phyloP scores from a whole-genome alignment of 2,797 vertebrate species.

The Australoheros facetus region DNA sequence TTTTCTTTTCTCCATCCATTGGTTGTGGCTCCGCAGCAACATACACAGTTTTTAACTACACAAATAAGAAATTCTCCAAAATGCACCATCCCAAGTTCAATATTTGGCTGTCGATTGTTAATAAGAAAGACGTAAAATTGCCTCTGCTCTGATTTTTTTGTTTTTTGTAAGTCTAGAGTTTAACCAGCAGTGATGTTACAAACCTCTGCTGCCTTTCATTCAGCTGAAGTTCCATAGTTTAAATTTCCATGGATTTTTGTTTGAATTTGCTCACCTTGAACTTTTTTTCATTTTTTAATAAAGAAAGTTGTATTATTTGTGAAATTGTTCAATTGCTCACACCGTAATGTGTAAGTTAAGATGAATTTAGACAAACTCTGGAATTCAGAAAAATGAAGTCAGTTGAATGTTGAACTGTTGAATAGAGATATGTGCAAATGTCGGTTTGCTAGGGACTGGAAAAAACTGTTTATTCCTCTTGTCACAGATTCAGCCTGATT shows the following conservation, averaged over 20 bases:
- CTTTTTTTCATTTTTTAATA: background rate
- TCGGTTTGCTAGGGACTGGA: slow-evolving; percentile 4
- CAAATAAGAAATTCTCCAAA: background rate
- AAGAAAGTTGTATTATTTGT: background rate
- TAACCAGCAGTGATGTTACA: background rate
- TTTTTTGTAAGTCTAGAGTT: background rate
- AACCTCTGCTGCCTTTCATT: background rate
- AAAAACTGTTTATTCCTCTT: slow-evolving; percentile 28
- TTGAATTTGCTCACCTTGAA: background rate
- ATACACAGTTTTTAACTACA: background rate
- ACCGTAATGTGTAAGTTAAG: background rate
- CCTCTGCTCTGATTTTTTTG: background rate
- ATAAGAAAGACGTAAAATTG: background rate
- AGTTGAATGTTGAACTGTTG: background rate
- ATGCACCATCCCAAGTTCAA: background rate
- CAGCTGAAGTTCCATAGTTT: background rate
- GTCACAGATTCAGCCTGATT: slow-evolving; percentile 31
- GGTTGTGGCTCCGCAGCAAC: background rate
- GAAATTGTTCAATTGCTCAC: background rate
- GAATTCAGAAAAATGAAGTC: background rate
- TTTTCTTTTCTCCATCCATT: slow-evolving; percentile 5
- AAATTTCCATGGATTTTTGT: fast-evolving
- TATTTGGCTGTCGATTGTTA: background rate
- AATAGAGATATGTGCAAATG: slow-evolving; percentile 6
- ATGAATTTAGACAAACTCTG: background rate